Base-by-base conservation (phyloP, 2,113 vertebrate species). In the Passer montanus region DNA sequence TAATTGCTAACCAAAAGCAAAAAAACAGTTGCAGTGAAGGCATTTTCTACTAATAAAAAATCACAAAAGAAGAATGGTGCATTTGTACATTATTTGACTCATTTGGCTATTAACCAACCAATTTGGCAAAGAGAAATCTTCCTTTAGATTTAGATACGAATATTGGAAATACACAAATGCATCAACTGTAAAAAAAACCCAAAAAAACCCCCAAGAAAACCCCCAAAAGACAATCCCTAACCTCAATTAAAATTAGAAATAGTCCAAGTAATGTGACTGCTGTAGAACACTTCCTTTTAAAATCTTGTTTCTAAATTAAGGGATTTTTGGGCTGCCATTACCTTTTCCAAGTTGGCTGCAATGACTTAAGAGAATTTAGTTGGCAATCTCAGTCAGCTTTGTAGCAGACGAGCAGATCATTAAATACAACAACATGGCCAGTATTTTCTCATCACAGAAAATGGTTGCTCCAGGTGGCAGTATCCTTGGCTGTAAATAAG, bases 31-130 rank as follows among this genome's bases (percentile, higher is more conserved):
- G 0, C 50, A 88, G 27, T n/a, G 52, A 93, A 84, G 91, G 68
- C 28, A 67, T 72, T 95, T 94, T 84, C 73, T 84, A 41, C 50
- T 9, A 6, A 87, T 37, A 41, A 94, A 94, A 85, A 72, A 41
- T 74, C 24, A 78, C 30, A 31, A 77, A 69, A 94, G 63, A 88
- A 90, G 73, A 92, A 89, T 41, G n/a, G 69, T 53, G 30, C 28
- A 49, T 75, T 95, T 87, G 46, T 89, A 56, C 0, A 3, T 60
- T 74, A 90, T 83, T 92, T 92, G 84, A 60, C 37, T 84, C 58
- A 76, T 79, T 62, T 94, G 89, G 84, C 73, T 82, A 63, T 56
- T 92, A 89, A 84, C 58, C 73, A 94, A 68, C 28, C 62, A 75
- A 37, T 66, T 53, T 84, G 84, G 80, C 81, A 92, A 87, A 91